Percentiles rank a stretch among this genome's conserved stretches.
Evolutionary conservation across 1,140 invertebrate genomes (phyloP).

Genomic region (Hylaeus anthracinus): DNA sequence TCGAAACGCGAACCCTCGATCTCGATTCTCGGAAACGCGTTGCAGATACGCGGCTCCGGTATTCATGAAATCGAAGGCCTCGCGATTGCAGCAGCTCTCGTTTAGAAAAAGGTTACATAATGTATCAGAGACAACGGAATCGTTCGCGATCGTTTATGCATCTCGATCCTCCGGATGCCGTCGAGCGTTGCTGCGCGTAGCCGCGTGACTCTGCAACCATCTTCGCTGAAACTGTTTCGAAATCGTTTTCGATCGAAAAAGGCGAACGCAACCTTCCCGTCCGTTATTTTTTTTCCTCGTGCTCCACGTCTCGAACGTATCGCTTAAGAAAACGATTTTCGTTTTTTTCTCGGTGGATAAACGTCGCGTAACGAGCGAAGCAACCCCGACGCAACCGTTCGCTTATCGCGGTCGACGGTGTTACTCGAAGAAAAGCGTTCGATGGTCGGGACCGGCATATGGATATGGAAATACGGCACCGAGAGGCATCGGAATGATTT

Average conservation of each 20-base stretch:
- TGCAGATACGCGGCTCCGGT: not conserved
- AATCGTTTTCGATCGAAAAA: not conserved
- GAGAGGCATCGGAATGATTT: constrained; percentile 20
- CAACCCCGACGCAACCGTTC: too few species aligned
- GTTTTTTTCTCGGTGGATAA: too few species aligned
- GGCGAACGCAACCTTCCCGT: too few species aligned
- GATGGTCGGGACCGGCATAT: not conserved
- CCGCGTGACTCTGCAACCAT: not conserved
- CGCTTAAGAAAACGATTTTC: too few species aligned
- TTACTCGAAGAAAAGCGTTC: not conserved
- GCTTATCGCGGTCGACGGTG: not conserved
- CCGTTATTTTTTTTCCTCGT: too few species aligned
- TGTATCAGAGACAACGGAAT: constrained; percentile 46
- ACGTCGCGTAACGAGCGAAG: too few species aligned
- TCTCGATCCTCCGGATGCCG: constrained; percentile 40
- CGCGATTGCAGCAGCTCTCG: not conserved
- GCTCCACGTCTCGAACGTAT: not conserved
- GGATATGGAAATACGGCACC: constrained; percentile 17
- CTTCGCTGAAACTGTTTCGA: not conserved
- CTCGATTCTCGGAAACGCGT: not conserved
- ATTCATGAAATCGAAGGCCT: constrained; percentile 22
- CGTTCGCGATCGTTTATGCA: constrained; percentile 54
- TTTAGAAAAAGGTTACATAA: constrained; percentile 55
- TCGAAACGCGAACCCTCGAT: not conserved
- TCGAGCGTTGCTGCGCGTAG: not conserved